Evolutionary conservation across 2,113 vertebrate genomes (phyloP).

Genomic region (Agapornis roseicollis): DNA sequence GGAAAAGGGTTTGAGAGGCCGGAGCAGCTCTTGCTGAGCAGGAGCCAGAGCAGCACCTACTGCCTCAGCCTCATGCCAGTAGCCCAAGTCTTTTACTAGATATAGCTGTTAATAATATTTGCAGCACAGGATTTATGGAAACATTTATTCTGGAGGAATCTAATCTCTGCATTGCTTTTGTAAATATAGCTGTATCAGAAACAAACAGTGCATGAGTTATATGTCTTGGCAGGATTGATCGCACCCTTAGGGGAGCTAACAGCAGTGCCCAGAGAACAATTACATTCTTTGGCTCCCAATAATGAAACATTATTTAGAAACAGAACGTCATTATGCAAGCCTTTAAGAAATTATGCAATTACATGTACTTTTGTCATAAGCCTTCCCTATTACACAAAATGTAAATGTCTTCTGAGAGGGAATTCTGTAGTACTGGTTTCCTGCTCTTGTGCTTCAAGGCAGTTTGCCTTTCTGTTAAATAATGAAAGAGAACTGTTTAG

Average conservation of each 20-base stretch:
- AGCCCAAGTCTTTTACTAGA: background rate
- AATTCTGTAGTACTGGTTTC: background rate
- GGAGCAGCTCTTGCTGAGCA: background rate
- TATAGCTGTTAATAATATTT: background rate
- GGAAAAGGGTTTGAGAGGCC: background rate
- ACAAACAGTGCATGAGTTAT: constrained; percentile 54
- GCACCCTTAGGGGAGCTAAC: constrained; percentile 45
- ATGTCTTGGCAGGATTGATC: constrained; percentile 2
- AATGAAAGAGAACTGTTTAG: background rate
- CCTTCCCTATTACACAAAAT: constrained; percentile 21
- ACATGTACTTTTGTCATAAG: constrained; percentile 19
- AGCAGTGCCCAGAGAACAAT: constrained; percentile 57
- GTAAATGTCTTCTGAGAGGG: background rate
- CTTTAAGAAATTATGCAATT: constrained; percentile 51
- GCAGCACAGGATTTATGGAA: constrained; percentile 20
- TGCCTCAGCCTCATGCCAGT: background rate
- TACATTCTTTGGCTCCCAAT: background rate
- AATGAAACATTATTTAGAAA: constrained; percentile 52
- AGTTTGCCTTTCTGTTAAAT: background rate
- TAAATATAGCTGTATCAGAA: constrained; percentile 32
- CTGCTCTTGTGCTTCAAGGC: background rate
- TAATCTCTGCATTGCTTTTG: constrained; percentile 27
- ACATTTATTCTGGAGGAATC: constrained; percentile 35
- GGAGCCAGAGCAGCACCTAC: background rate
- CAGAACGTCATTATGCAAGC: constrained; percentile 54